phyloP scores from a whole-genome alignment of 1,140 invertebrate species.

The Meloidogyne chitwoodi region DNA sequence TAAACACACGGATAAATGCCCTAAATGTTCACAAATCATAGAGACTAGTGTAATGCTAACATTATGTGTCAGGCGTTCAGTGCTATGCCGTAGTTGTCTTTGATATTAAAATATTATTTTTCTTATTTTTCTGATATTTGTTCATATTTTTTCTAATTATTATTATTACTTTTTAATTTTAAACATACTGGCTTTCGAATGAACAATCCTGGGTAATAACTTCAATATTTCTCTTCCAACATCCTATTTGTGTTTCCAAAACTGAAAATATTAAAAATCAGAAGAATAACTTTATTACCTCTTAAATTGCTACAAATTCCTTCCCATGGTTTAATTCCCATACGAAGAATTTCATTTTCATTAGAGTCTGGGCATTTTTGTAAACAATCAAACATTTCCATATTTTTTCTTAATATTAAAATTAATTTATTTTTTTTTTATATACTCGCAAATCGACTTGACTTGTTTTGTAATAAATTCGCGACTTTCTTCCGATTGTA shows the following conservation, averaged over 20 bases:
- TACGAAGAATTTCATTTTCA: conserved; percentile 12
- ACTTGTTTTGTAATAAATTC: conserved; percentile 7
- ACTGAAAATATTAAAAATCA: background rate
- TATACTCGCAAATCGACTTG: conserved; percentile 3
- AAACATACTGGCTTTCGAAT: conserved; percentile 12
- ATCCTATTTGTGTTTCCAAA: conserved; percentile 16
- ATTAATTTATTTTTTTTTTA: background rate
- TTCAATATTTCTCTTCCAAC: conserved; percentile 19
- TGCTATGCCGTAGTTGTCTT: conserved; percentile 16
- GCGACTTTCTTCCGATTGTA: conserved; percentile 5
- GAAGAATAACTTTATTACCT: background rate
- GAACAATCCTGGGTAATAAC: background rate
- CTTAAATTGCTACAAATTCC: conserved; percentile 5
- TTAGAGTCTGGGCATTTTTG: conserved; percentile 2
- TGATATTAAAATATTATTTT: background rate
- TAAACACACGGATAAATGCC: background rate
- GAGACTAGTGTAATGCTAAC: conserved; percentile 9
- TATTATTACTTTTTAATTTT: background rate
- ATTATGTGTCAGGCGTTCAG: conserved; percentile 7
- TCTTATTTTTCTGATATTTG: background rate
- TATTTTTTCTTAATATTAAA: conserved; percentile 1
- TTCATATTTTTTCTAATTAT: background rate
- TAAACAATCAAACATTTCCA: conserved; percentile 2
- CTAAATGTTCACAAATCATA: conserved; percentile 3
- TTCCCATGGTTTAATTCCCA: conserved; percentile 14